phyloP scores from a whole-genome alignment of 1,140 invertebrate genomes.

The Bactericera cockerelli region DNA sequence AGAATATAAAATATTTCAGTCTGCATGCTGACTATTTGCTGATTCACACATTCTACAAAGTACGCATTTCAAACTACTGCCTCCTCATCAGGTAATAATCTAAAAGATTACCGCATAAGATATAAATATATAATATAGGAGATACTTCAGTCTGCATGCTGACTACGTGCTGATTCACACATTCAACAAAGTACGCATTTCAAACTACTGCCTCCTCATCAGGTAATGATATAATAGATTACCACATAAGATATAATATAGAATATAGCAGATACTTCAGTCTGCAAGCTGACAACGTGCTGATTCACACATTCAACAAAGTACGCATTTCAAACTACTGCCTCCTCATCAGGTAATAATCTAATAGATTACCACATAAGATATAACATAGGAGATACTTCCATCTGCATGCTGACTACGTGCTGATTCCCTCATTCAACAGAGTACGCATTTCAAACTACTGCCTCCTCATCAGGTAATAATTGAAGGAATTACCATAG shows the following conservation, averaged over 20 bases:
- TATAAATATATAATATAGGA: no score
- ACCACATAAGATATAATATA: no score
- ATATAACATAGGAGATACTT: no score
- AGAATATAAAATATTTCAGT: no score
- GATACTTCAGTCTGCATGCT: slow-evolving; percentile 52
- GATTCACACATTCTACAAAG: slow-evolving; percentile 66
- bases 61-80: slow-evolving; percentile 67
- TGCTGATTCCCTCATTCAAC: slow-evolving; percentile 57
- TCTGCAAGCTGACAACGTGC: slow-evolving; percentile 43
- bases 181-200: slow-evolving; percentile 78
- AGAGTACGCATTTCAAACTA: slow-evolving; percentile 71
- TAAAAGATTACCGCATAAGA: no score
- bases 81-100: no score
- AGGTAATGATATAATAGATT: no score
- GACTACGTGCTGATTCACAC: slow-evolving; percentile 51
- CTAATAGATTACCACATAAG: no score
- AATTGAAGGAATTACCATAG: no score
- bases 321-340: slow-evolving; percentile 69
- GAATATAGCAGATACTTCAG: slow-evolving; percentile 62
- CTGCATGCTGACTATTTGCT: slow-evolving; percentile 48
- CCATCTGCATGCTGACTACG: slow-evolving; percentile 44
- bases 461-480: slow-evolving; percentile 39
- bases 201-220: slow-evolving; percentile 42
- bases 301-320: slow-evolving; percentile 63
- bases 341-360: slow-evolving; percentile 43